A percentile compares a stretch with the other conserved stretches of the same genome.
phyloP scores from a whole-genome alignment of 2,113 vertebrate species.

The Noturus placidus region DNA sequence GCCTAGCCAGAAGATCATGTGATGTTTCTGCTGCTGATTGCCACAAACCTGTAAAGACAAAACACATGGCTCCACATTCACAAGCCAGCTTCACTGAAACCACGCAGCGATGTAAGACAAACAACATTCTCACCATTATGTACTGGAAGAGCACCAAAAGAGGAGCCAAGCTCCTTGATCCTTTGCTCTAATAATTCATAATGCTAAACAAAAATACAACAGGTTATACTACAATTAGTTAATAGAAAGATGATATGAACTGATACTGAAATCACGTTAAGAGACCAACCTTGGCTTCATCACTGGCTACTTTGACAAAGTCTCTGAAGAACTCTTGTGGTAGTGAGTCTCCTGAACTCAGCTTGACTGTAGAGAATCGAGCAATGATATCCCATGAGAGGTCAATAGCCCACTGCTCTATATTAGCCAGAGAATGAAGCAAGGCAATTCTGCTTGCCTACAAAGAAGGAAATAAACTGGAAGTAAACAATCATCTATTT shows the following conservation, averaged over 20 bases:
- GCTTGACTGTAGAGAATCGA: constrained; percentile 58
- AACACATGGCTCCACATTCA: neutral
- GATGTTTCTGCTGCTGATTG: constrained; percentile 67
- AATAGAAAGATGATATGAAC: neutral
- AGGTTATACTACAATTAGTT: neutral
- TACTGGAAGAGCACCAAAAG: constrained; percentile 66
- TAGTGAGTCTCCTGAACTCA: constrained; percentile 56
- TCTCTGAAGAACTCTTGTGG: constrained; percentile 66
- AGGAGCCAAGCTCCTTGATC: constrained; percentile 63
- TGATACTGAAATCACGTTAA: neutral
- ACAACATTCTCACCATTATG: constrained; percentile 63
- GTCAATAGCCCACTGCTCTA: constrained; percentile 72
- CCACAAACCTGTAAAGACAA: constrained; percentile 63
- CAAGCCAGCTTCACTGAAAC: neutral
- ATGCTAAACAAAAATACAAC: constrained; percentile 54
- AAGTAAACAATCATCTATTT: neutral
- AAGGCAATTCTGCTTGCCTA: constrained; percentile 68
- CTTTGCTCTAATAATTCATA: constrained; percentile 64
- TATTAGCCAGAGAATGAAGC: constrained; percentile 69
- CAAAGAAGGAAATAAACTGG: constrained; percentile 18
- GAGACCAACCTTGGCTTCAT: constrained; percentile 66
- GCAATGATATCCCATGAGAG: constrained; percentile 69
- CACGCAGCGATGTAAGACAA: neutral
- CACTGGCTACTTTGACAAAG: constrained; percentile 70
- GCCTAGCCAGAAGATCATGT: constrained; percentile 61